phyloP scores from a whole-genome alignment of 2,113 vertebrate genomes.

The Psilopogon haemacephalus region DNA sequence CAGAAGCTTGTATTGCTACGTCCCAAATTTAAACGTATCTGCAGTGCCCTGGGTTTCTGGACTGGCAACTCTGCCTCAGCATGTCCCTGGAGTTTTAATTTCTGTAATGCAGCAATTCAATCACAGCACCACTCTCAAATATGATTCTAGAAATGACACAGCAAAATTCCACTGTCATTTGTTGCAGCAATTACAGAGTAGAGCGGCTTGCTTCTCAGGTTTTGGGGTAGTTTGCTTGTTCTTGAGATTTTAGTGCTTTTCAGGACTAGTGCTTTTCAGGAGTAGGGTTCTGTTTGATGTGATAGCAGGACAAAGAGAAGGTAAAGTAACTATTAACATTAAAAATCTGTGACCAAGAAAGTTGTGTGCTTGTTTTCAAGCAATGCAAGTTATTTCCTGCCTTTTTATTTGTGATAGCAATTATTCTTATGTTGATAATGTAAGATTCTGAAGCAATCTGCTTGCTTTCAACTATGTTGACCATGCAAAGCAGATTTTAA shows the following conservation, averaged over 20 bases:
- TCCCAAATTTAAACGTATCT: not conserved
- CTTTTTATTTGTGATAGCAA: conserved; percentile 26
- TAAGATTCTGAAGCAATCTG: not conserved
- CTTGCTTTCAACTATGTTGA: conserved; percentile 18
- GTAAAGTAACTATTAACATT: not conserved
- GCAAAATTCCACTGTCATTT: not conserved
- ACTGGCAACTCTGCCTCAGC: not conserved
- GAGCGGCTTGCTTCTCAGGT: not conserved
- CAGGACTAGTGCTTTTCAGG: not conserved
- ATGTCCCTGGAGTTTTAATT: not conserved
- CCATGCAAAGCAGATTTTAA: conserved; percentile 24
- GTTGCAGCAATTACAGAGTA: not conserved
- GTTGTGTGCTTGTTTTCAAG: not conserved
- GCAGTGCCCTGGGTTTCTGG: not conserved
- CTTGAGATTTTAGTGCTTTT: not conserved
- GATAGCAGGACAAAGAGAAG: not conserved
- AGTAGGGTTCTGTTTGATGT: not conserved
- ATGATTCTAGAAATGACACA: not conserved
- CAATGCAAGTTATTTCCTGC: conserved; percentile 37
- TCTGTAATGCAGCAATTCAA: not conserved
- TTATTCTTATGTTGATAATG: not conserved
- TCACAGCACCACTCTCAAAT: not conserved
- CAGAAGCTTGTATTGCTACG: not conserved
- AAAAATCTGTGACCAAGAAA: not conserved
- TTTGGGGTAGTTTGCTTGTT: not conserved